These are phyloP conservation scores for Zingel zingel DNA, from an alignment of 2,113 vertebrate genomes.

Conservation along the genomic window DNA sequence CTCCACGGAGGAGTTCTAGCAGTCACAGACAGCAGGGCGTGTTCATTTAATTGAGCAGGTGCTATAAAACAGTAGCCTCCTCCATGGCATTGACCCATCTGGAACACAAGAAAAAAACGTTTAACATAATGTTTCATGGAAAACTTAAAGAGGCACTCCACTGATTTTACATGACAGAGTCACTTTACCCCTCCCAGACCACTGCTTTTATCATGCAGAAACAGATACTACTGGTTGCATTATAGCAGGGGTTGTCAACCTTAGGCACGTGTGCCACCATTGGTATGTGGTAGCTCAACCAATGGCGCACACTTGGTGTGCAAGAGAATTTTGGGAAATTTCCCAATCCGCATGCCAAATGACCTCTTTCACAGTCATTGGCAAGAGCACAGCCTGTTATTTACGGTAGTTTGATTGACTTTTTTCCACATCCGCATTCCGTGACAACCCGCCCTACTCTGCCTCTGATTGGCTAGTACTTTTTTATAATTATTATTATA, in stretches of 20 bases:
- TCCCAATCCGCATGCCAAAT: too few species aligned
- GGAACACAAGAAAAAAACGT: constrained; percentile 59
- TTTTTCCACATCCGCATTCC: too few species aligned
- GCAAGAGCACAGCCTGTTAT: too few species aligned
- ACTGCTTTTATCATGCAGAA: neutral
- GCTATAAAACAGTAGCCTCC: constrained; percentile 96
- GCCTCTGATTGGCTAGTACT: too few species aligned
- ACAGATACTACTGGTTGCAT: neutral
- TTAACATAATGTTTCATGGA: neutral
- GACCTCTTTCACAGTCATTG: too few species aligned
- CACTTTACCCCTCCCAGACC: neutral
- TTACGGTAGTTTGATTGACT: too few species aligned
- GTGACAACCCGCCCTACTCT: too few species aligned
- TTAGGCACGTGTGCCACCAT: too few species aligned
- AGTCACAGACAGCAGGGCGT: constrained; percentile 35
- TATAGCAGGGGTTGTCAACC: neutral
- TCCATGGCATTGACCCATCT: constrained; percentile 98
- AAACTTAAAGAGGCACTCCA: neutral
- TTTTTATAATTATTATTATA: too few species aligned
- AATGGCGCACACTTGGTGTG: too few species aligned
- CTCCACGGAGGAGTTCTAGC: constrained; percentile 45
- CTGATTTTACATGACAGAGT: neutral
- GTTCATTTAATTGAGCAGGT: constrained; percentile 59
- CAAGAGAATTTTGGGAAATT: too few species aligned
- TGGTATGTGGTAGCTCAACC: too few species aligned